These are phyloP conservation scores for Ceyx cyanopectus DNA, from an alignment of 2,113 vertebrate genomes.

Conservation along the genomic window DNA sequence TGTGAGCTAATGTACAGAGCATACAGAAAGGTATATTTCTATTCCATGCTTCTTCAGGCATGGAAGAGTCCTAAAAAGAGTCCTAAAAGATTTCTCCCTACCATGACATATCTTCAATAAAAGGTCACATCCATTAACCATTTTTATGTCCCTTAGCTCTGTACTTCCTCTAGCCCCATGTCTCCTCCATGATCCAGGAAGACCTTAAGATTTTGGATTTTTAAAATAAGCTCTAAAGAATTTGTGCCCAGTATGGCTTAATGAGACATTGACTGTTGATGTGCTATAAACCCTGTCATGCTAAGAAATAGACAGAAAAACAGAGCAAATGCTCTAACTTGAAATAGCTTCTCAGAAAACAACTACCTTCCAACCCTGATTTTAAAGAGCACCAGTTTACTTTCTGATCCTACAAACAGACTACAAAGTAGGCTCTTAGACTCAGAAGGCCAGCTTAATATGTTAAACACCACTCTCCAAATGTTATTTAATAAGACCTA, in stretches of 20 bases:
- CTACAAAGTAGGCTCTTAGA: background rate
- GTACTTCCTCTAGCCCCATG: background rate
- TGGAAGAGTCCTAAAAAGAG: too few species aligned
- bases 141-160: background rate
- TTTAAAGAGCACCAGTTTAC: background rate
- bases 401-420: background rate
- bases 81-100: background rate
- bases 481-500: background rate
- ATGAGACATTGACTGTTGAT: background rate
- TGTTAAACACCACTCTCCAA: background rate
- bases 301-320: background rate
- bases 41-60: background rate
- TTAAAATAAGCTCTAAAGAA: background rate
- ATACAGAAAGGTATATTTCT: background rate
- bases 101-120: background rate
- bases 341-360: background rate
- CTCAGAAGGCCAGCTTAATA: background rate
- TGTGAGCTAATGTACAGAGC: background rate
- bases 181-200: background rate
- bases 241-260: background rate
- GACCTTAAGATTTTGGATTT: background rate
- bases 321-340: background rate
- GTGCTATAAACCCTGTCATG: background rate
- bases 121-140: background rate
- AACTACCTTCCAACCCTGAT: background rate